Evolutionary conservation across 1,140 invertebrate genomes (phyloP), one percentile per base, ranked within the genome.

Genomic region (Adelges cooleyi): DNA sequence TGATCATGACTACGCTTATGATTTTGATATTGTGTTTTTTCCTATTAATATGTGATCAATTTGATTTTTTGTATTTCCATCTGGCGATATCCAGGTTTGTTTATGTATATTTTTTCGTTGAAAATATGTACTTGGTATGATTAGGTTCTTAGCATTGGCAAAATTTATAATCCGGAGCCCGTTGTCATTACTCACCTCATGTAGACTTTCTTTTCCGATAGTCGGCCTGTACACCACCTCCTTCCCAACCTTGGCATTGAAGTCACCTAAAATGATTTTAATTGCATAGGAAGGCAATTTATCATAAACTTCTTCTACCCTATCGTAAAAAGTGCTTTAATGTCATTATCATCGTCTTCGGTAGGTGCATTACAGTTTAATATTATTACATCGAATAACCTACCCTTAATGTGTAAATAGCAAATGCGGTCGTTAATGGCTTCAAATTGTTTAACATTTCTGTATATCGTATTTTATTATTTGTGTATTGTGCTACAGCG

Each of bases 221-320:
- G 42, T 51, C 46, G 54, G 18, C 49, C 48, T 67, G 20, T 65
- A 65, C 23, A 38, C 33, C 54, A 38, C 33, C 17, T 46, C 44
- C 17, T 65, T 54, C 46, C 38, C 67, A 38, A 67, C 18, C 59
- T 54, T 56, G 2, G 53, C 33, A 23, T 40, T 56, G 51, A 44
- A 56, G 27, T 56, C 53, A 40, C 53, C 53, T 9, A 56, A 20
- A 20, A 46, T 42, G 65, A 54, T 66, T 56, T 52, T 66, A 44
- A 44, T 44, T 44, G 42, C n/a, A 44, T 44, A 17, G 10, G n/a
- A 44, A 17, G 42, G 42, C n/a, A 44, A 17, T 18, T 44, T 44
- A 17, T 44, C n/a, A 44, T 44, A 44, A 44, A 44, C 20, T 44
- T 44, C n/a, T 17, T 44, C 42, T 5, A 44, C 10, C n/a, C 10